A percentile compares a stretch with the other conserved stretches of the same genome.
Conservation (phyloP, 1,140 invertebrate genomes). For the Brachystomella parvula region DNA sequence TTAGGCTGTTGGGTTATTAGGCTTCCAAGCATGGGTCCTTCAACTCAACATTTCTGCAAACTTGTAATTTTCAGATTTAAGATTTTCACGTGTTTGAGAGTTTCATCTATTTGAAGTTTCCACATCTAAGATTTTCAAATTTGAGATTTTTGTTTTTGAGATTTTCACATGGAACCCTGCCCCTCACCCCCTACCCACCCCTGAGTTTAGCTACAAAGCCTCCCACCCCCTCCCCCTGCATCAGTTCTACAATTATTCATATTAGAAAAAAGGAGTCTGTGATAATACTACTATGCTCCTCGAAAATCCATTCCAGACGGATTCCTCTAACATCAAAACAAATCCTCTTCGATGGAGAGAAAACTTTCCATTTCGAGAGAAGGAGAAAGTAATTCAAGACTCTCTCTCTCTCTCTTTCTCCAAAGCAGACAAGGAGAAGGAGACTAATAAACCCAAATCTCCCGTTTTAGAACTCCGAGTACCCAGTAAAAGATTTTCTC, state of each 20-base stretch:
- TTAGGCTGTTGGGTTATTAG: no score
- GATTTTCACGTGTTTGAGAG: no score
- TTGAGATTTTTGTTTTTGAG: no score
- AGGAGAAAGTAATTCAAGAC: conserved; percentile 8
- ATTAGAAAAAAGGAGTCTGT: conserved; percentile 1
- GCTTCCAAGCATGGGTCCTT: no score
- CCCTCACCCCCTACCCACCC: no score
- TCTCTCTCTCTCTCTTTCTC: no score
- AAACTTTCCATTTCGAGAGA: background rate
- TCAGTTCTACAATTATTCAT: conserved; percentile 9
- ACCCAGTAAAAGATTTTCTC: background rate
- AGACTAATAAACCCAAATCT: conserved; percentile 13
- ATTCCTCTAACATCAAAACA: conserved; percentile 4
- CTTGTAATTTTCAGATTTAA: no score
- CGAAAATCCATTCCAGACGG: background rate
- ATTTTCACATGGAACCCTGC: no score
- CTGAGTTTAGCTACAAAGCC: background rate
- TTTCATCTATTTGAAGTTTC: no score
- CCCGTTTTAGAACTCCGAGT: background rate
- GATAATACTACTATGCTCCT: no score
- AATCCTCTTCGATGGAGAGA: background rate
- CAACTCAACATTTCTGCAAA: no score
- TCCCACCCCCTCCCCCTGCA: background rate
- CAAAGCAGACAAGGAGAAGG: background rate
- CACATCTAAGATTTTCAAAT: no score